These are phyloP conservation scores for Elysia crispata DNA, from an alignment of 2,888 invertebrate genomes.

Conservation along the genomic window DNA sequence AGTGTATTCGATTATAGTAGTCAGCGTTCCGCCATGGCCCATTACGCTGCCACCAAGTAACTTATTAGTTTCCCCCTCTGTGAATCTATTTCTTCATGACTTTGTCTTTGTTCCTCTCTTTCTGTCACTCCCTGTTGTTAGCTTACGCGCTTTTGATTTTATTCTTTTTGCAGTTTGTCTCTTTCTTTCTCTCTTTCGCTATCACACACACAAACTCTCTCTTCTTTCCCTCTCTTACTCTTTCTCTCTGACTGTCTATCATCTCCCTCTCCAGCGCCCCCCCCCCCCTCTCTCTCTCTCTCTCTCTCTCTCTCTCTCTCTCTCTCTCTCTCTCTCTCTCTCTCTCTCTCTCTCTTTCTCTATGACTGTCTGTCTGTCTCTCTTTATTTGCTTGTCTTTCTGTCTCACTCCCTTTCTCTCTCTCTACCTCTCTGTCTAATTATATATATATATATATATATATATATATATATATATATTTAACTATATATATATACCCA, in stretches of 20 bases:
- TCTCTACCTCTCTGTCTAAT: slow-evolving; percentile 10
- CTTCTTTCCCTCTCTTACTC: slow-evolving; percentile 33
- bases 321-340: slow-evolving; percentile 39
- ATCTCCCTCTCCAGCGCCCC: background rate
- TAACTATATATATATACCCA: too few relatives aligned
- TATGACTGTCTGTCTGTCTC: slow-evolving; percentile 38
- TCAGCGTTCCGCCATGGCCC: too few relatives aligned
- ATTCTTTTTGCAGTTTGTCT: slow-evolving; percentile 29
- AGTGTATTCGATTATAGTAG: too few relatives aligned
- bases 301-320: slow-evolving; percentile 39
- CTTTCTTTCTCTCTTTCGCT: slow-evolving; percentile 19
- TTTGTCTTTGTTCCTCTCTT: slow-evolving; percentile 35
- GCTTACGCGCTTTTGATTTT: slow-evolving; percentile 9
- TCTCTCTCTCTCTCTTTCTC: slow-evolving; percentile 32
- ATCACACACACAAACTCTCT: slow-evolving; percentile 1
- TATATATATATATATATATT: too few relatives aligned
- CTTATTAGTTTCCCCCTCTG: too few relatives aligned
- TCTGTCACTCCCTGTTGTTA: background rate
- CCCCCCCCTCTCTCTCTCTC: slow-evolving; percentile 26
- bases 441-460: too few relatives aligned
- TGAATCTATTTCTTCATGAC: slow-evolving; percentile 27
- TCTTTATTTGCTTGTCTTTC: slow-evolving; percentile 35
- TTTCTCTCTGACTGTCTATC: slow-evolving; percentile 10
- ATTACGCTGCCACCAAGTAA: too few relatives aligned
- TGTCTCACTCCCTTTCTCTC: slow-evolving; percentile 27